phyloP scores from a whole-genome alignment of 2,888 invertebrate genomes.

The Rhorus exstirpatorius region DNA sequence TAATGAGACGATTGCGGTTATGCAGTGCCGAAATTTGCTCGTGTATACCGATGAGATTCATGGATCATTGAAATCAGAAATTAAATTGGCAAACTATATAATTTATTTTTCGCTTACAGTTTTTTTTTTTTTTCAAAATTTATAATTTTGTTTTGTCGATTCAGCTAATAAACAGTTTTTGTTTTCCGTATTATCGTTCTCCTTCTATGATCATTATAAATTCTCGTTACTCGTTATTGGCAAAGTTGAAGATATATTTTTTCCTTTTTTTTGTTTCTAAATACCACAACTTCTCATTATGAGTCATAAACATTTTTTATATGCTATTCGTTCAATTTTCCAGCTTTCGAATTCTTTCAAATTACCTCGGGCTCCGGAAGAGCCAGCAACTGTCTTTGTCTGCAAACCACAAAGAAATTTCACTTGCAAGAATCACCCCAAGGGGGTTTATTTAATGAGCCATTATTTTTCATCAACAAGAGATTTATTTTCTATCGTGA shows the following conservation, averaged over 20 bases:
- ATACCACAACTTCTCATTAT: neutral
- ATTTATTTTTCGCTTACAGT: no score
- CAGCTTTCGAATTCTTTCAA: neutral
- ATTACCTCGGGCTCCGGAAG: neutral
- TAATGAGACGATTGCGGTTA: no score
- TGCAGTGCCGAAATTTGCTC: constrained; percentile 24
- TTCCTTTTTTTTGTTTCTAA: constrained; percentile 25
- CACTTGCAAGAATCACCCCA: neutral
- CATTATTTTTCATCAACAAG: constrained; percentile 27
- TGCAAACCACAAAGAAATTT: constrained; percentile 14
- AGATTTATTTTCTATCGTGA: constrained; percentile 32
- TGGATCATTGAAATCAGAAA: no score
- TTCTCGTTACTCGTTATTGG: no score
- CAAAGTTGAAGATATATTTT: no score
- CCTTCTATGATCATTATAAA: no score
- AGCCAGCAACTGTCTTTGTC: neutral
- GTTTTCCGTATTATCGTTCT: no score
- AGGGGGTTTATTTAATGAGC: constrained; percentile 19
- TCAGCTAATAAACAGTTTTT: no score
- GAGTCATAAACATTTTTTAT: constrained; percentile 37
- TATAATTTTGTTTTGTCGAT: no score
- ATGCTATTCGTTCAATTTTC: neutral
- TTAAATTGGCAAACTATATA: no score
- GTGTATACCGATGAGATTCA: neutral
- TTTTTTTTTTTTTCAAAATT: no score